These are phyloP conservation scores for Neoitamus cyanurus DNA, from an alignment of 2,888 invertebrate genomes.

Conservation along the genomic window DNA sequence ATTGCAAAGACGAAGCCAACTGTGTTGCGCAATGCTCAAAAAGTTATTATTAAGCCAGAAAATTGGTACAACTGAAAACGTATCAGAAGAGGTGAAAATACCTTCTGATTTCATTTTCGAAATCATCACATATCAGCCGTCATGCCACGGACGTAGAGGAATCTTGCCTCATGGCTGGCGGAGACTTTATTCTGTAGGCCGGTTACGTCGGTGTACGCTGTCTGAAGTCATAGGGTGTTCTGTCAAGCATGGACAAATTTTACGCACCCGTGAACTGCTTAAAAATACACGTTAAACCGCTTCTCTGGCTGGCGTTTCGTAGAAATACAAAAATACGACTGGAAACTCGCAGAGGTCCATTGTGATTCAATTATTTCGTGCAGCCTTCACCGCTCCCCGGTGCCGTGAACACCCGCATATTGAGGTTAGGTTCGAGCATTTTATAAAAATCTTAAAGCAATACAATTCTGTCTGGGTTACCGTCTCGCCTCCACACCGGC, in stretches of 20 bases:
- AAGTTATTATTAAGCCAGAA: neutral
- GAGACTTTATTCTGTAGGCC: neutral
- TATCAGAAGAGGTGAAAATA: conserved; percentile 13
- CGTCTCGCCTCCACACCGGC: neutral
- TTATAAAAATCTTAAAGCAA: neutral
- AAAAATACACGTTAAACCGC: conserved; percentile 7
- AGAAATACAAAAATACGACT: neutral
- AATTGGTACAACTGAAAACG: neutral
- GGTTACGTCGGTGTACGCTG: neutral
- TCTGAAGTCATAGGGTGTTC: conserved; percentile 28
- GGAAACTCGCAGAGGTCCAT: neutral
- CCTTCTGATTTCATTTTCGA: conserved; percentile 46
- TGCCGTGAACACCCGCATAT: neutral
- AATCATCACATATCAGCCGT: conserved; percentile 20
- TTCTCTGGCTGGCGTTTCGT: neutral
- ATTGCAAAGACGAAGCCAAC: neutral
- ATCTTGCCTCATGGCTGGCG: neutral
- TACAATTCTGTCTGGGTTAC: neutral
- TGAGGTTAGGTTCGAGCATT: conserved; percentile 10
- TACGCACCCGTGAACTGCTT: conserved; percentile 44
- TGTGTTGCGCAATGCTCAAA: conserved; percentile 14
- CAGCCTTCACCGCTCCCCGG: conserved; percentile 9
- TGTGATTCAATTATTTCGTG: conserved; percentile 27
- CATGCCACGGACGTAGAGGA: neutral
- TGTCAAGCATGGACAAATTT: conserved; percentile 47